Conservation (phyloP, 2,888 invertebrate species). For the Nemotelus nigrinus region DNA sequence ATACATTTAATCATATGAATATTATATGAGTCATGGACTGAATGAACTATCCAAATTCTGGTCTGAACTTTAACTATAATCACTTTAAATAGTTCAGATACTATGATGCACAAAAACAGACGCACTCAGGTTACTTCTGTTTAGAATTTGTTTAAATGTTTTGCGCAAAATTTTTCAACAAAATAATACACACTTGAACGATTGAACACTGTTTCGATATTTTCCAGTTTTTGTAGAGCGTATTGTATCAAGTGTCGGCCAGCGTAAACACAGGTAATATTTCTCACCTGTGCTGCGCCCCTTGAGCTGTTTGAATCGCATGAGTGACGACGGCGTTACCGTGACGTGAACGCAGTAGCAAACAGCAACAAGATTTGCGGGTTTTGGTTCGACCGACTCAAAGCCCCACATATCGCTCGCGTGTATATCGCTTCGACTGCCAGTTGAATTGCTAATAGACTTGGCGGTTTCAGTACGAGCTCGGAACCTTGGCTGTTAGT, state of each 20-base stretch:
- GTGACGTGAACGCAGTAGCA: background rate
- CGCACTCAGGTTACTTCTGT: too few relatives aligned
- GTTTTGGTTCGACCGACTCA: background rate
- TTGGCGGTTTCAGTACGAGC: constrained; percentile 17
- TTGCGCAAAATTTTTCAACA: too few relatives aligned
- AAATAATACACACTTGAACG: too few relatives aligned
- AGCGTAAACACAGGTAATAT: constrained; percentile 12
- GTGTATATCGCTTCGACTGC: background rate
- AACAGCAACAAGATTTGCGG: constrained; percentile 14
- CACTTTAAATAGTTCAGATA: too few relatives aligned
- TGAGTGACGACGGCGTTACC: constrained; percentile 24
- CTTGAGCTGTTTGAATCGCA: constrained; percentile 29
- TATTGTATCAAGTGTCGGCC: background rate
- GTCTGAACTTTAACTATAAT: too few relatives aligned
- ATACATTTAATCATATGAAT: too few relatives aligned
- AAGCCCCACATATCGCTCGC: background rate
- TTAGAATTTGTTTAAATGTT: too few relatives aligned
- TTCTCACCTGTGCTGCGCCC: background rate
- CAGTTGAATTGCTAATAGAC: constrained; percentile 23
- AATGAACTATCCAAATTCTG: too few relatives aligned
- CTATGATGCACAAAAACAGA: too few relatives aligned
- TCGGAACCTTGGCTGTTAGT: constrained; percentile 15
- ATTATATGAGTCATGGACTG: too few relatives aligned
- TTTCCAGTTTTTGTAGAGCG: background rate
- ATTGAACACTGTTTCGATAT: background rate